Evolutionary conservation across 2,888 invertebrate species (phyloP).

Genomic region (Bhutanitis thaidina): DNA sequence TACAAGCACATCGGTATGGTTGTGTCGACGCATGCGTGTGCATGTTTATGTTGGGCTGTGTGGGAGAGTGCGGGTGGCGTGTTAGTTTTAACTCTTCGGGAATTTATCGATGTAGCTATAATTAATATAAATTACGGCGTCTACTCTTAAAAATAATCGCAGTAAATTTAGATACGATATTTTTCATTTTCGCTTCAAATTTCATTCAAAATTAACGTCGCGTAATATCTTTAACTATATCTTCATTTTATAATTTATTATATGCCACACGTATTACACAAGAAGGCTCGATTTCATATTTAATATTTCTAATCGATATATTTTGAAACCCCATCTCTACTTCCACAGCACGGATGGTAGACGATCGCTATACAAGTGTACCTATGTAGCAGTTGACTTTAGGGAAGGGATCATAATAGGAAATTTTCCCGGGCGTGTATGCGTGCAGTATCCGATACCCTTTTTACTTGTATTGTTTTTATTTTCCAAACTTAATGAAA

Average conservation of each 20-base stretch:
- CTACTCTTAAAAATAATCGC: background rate
- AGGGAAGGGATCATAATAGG: slow-evolving; percentile 76
- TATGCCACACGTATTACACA: background rate
- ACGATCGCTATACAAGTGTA: slow-evolving; percentile 66
- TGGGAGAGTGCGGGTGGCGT: slow-evolving; percentile 32
- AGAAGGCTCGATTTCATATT: background rate
- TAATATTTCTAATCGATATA: slow-evolving; percentile 20
- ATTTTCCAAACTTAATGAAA: slow-evolving; percentile 77
- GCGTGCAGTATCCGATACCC: slow-evolving; percentile 71
- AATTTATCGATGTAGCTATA: slow-evolving; percentile 20
- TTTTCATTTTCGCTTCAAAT: slow-evolving; percentile 1
- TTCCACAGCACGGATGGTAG: slow-evolving; percentile 37
- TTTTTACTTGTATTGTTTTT: slow-evolving; percentile 78
- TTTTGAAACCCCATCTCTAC: slow-evolving; percentile 18
- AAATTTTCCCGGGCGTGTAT: slow-evolving; percentile 72
- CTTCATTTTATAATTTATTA: background rate
- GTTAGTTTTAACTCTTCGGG: slow-evolving; percentile 19
- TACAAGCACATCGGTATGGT: slow-evolving; percentile 35
- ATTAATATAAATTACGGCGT: slow-evolving; percentile 16
- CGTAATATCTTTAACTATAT: background rate
- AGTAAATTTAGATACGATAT: background rate
- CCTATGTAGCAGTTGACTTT: slow-evolving; percentile 62
- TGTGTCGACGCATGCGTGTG: slow-evolving; percentile 7
- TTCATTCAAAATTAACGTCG: background rate
- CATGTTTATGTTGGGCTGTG: slow-evolving; percentile 29